A percentile compares a stretch with the other conserved stretches of the same genome.
phyloP scores from a whole-genome alignment of 1,140 invertebrate species.

The Panulirus ornatus region DNA sequence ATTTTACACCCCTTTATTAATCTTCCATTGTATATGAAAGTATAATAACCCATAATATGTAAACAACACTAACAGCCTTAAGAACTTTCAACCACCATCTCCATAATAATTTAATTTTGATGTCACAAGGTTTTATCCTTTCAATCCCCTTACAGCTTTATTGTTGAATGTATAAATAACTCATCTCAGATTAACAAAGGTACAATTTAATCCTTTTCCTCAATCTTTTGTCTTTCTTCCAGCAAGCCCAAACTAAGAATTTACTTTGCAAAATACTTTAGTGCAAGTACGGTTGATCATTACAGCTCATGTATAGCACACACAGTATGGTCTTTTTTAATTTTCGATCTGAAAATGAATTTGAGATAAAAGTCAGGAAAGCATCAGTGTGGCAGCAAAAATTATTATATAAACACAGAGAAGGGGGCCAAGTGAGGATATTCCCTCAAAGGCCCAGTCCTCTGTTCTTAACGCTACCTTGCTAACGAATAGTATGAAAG shows the following conservation, averaged over 20 bases:
- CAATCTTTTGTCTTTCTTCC: too few relatives aligned
- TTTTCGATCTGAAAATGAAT: too few relatives aligned
- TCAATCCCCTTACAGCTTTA: neutral
- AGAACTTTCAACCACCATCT: neutral
- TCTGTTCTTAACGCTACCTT: too few relatives aligned
- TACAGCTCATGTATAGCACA: constrained; percentile 2
- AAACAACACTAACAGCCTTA: neutral
- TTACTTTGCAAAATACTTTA: too few relatives aligned
- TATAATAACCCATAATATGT: neutral
- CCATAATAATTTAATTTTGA: neutral
- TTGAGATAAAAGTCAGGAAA: too few relatives aligned
- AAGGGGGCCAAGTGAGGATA: too few relatives aligned
- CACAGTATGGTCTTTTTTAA: neutral
- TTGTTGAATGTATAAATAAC: neutral
- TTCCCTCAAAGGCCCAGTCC: too few relatives aligned
- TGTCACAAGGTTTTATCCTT: neutral
- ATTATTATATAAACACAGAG: too few relatives aligned
- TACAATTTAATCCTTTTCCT: constrained; percentile 22
- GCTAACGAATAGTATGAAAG: too few relatives aligned
- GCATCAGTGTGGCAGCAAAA: too few relatives aligned
- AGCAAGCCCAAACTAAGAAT: too few relatives aligned
- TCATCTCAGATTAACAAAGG: constrained; percentile 58
- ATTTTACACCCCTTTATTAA: neutral
- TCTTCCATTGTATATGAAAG: neutral
- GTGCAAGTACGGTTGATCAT: neutral